Evolutionary conservation across 2,797 vertebrate genomes (phyloP).

Genomic region (Taenioides sp.): DNA sequence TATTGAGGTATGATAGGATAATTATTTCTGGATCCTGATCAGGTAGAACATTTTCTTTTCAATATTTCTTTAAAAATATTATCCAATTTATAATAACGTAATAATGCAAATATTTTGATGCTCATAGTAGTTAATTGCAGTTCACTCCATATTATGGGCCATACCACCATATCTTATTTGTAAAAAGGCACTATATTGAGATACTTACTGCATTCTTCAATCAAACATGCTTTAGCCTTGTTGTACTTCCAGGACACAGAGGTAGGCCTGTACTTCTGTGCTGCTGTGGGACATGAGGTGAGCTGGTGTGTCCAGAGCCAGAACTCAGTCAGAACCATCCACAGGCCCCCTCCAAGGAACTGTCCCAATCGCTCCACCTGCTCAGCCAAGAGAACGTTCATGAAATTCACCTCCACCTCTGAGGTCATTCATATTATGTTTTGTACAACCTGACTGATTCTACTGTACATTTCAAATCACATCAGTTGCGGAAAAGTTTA

Average conservation of each 20-base stretch:
- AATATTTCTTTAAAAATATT: too few species aligned
- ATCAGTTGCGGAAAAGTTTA: too few species aligned
- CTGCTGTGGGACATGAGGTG: slow-evolving; percentile 43
- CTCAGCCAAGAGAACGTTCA: slow-evolving; percentile 45
- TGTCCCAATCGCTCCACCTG: slow-evolving; percentile 47
- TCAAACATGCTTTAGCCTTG: slow-evolving; percentile 26
- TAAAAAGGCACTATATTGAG: too few species aligned
- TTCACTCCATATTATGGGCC: too few species aligned
- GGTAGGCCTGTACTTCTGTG: slow-evolving; percentile 42
- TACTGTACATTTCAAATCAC: too few species aligned
- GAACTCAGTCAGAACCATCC: slow-evolving; percentile 24
- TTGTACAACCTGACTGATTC: not conserved
- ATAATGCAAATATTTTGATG: too few species aligned
- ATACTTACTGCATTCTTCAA: not conserved
- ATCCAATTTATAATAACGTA: too few species aligned
- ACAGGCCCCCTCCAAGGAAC: slow-evolving; percentile 23
- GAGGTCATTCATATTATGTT: slow-evolving; percentile 63
- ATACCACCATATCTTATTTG: too few species aligned
- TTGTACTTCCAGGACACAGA: slow-evolving; percentile 64
- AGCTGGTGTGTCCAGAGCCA: slow-evolving; percentile 40
- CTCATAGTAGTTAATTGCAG: too few species aligned
- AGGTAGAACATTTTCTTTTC: too few species aligned
- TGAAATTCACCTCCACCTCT: slow-evolving; percentile 66
- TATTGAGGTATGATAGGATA: too few species aligned
- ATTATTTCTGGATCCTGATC: too few species aligned